Percentiles rank a stretch among this genome's conserved stretches.
phyloP scores from a whole-genome alignment of 2,797 vertebrate genomes.

The Prunella strophiata region DNA sequence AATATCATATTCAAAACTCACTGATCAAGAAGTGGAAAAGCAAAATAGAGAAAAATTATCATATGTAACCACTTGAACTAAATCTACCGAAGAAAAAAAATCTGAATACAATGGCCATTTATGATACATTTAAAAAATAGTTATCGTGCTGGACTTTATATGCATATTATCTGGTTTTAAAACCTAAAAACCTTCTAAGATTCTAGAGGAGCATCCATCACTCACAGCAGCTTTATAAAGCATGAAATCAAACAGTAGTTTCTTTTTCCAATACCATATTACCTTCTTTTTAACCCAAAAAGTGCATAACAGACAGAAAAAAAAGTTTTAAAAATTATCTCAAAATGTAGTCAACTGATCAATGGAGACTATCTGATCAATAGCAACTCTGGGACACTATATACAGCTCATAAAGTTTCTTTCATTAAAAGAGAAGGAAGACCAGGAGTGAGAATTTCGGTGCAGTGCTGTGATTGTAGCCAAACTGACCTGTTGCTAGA shows the following conservation, averaged over 20 bases:
- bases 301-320: background rate
- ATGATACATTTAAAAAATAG: background rate
- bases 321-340: background rate
- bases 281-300: background rate
- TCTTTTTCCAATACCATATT: background rate
- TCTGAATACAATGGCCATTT: background rate
- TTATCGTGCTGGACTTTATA: background rate
- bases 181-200: background rate
- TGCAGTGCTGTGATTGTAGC: background rate
- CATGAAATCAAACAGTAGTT: background rate
- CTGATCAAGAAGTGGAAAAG: background rate
- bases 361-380: background rate
- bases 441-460: background rate
- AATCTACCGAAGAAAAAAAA: background rate
- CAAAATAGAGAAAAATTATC: background rate
- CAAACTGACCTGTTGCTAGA: background rate
- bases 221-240: background rate
- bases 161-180: background rate
- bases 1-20: background rate
- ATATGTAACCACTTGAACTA: background rate
- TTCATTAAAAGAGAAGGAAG: background rate
- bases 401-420: background rate
- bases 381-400: background rate
- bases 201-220: background rate
- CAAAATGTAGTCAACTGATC: background rate